Percentiles rank a stretch among this genome's conserved stretches.
Conservation (phyloP, 2,113 vertebrate species). For the Condylura cristata region DNA sequence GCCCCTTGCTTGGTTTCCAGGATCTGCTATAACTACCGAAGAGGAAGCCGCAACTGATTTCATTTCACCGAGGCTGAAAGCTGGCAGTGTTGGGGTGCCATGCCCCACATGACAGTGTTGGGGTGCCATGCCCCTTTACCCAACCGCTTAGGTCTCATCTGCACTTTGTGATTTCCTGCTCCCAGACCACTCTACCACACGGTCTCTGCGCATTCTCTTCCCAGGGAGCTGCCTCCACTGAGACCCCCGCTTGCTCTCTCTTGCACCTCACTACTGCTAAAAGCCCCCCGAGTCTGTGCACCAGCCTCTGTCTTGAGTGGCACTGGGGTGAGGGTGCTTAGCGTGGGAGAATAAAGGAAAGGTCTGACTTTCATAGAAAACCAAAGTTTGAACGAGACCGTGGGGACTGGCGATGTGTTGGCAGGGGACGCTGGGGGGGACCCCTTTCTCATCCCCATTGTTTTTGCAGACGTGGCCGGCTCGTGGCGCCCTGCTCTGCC, state of each 20-base stretch:
- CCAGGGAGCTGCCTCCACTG: neutral
- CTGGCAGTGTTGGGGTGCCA: too few relatives aligned
- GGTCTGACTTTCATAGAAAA: neutral
- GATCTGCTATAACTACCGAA: neutral
- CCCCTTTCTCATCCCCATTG: neutral
- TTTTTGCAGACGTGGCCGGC: too few relatives aligned
- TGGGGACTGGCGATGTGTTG: neutral
- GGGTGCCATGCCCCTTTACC: too few relatives aligned
- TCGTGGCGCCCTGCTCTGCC: too few relatives aligned
- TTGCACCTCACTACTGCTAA: neutral
- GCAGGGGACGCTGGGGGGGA: too few relatives aligned
- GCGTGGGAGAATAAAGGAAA: neutral
- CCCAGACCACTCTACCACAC: too few relatives aligned
- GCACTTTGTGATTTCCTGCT: neutral
- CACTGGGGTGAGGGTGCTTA: neutral
- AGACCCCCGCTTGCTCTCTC: neutral
- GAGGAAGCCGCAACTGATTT: neutral
- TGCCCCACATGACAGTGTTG: too few relatives aligned
- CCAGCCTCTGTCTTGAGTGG: neutral
- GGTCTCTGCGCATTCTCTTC: neutral
- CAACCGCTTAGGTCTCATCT: neutral
- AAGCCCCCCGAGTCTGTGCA: neutral
- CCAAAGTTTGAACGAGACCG: neutral
- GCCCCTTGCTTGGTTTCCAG: neutral
- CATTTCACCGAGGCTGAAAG: too few relatives aligned